Percentiles rank a stretch among this genome's conserved stretches.
phyloP scores from a whole-genome alignment of 2,888 invertebrate genomes.

The Cylindroiulus punctatus region DNA sequence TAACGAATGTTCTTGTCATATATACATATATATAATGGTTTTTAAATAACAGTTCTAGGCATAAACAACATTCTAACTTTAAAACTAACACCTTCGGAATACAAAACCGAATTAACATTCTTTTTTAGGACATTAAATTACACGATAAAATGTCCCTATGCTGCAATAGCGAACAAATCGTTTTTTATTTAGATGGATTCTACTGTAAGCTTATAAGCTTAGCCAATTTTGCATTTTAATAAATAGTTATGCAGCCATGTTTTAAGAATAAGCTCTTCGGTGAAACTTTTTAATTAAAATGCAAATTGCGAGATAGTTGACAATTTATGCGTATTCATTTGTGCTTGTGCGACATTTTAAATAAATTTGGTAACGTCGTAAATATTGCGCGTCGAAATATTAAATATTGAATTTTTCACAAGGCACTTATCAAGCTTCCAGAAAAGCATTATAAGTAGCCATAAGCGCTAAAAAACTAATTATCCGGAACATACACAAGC shows the following conservation, averaged over 20 bases:
- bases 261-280: not conserved
- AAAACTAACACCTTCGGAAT: too few relatives aligned
- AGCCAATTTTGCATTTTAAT: conserved; percentile 30
- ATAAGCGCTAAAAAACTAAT: conserved; percentile 26
- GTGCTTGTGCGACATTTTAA: not conserved
- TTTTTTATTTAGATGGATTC: conserved; percentile 29
- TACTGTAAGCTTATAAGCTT: not conserved
- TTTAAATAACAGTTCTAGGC: too few relatives aligned
- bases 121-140: too few relatives aligned
- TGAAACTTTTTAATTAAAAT: conserved; percentile 36
- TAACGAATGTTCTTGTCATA: too few relatives aligned
- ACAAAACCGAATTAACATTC: too few relatives aligned
- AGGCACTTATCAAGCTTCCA: conserved; percentile 7
- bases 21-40: too few relatives aligned
- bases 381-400: conserved; percentile 37
- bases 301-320: conserved; percentile 39
- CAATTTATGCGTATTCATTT: conserved; percentile 27
- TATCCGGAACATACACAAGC: not conserved
- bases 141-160: not conserved
- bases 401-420: conserved; percentile 36
- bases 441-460: conserved; percentile 33
- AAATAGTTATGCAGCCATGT: not conserved
- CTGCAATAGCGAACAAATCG: conserved; percentile 13
- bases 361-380: conserved; percentile 7
- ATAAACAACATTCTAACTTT: too few relatives aligned